Conservation (phyloP, 2,113 vertebrate species). For the Laticauda colubrina region DNA sequence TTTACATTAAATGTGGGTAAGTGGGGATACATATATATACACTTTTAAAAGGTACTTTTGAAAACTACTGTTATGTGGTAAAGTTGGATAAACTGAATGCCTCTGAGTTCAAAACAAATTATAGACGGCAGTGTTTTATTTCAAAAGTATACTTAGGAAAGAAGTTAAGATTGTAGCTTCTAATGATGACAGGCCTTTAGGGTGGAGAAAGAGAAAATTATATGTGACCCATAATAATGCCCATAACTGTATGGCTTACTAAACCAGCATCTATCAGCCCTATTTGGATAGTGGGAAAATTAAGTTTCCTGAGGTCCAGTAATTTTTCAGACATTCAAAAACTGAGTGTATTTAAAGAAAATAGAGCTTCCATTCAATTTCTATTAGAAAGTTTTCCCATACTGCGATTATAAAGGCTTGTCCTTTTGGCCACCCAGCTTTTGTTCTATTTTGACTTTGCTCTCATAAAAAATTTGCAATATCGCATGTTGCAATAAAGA, state of each 20-base stretch:
- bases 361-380: not conserved
- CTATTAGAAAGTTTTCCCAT: not conserved
- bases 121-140: not conserved
- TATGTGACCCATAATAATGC: not conserved
- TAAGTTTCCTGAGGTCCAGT: not conserved
- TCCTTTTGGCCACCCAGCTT: not conserved
- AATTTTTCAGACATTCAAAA: not conserved
- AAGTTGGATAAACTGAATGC: not conserved
- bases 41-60: slow-evolving; percentile 2
- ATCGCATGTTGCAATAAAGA: not conserved
- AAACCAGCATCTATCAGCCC: not conserved
- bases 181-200: not conserved
- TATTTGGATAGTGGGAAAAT: not conserved
- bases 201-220: not conserved
- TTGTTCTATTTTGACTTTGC: not conserved
- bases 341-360: not conserved
- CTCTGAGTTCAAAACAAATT: slow-evolving; percentile 1
- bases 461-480: not conserved
- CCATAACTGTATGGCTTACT: not conserved
- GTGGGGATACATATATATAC: not conserved
- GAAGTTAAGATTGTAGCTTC: not conserved
- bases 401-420: not conserved
- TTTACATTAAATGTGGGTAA: slow-evolving; percentile 1
- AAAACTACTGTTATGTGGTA: not conserved
- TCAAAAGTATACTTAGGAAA: slow-evolving; percentile 1